phyloP scores from a whole-genome alignment of 2,113 vertebrate species.

The Centropristis striata region DNA sequence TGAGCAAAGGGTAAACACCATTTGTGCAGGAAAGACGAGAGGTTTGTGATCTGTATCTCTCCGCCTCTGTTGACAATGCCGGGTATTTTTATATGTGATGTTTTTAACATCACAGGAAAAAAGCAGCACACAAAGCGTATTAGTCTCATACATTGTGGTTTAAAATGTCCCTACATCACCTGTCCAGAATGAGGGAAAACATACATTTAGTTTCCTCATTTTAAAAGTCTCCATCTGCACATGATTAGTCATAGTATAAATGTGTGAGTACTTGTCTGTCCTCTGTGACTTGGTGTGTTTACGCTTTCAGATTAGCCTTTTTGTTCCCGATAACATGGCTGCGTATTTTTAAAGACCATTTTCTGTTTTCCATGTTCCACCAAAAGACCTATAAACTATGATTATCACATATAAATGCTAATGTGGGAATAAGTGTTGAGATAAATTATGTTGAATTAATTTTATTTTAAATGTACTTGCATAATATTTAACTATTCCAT shows the following conservation, averaged over 20 bases:
- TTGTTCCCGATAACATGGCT: not conserved
- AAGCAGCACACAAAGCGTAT: not conserved
- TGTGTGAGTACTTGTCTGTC: constrained; percentile 6
- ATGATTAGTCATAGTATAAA: not conserved
- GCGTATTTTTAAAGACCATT: not conserved
- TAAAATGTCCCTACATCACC: constrained; percentile 5
- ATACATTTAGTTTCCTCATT: not conserved
- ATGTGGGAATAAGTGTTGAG: not conserved
- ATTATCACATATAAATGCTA: not conserved
- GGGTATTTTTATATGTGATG: not conserved
- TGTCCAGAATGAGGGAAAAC: not conserved
- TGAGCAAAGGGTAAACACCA: constrained; percentile 65
- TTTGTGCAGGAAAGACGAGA: constrained; percentile 54
- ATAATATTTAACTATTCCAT: not conserved
- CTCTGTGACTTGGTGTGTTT: constrained; percentile 9
- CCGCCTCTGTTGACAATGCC: not conserved
- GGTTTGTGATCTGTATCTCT: constrained; percentile 23
- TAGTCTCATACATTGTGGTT: not conserved
- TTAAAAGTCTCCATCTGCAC: constrained; percentile 11
- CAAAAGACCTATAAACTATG: not conserved
- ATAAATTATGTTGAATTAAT: not conserved
- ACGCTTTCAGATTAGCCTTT: not conserved
- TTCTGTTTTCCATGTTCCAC: not conserved
- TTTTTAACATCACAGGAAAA: not conserved
- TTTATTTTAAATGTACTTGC: not conserved